A percentile compares a stretch with the other conserved stretches of the same genome.
Evolutionary conservation across 2,888 invertebrate species (phyloP).

Genomic region (Antitype chi): DNA sequence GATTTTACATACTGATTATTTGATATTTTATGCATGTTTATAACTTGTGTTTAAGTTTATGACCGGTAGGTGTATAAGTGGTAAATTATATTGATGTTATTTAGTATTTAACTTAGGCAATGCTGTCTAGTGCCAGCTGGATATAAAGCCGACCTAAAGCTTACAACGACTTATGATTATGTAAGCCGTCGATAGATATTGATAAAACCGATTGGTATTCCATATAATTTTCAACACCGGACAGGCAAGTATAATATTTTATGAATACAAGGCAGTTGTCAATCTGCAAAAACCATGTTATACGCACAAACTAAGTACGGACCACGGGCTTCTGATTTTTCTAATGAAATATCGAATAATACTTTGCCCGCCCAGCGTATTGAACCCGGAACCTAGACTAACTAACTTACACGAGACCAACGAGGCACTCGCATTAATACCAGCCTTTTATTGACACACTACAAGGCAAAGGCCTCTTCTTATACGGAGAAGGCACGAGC

Average conservation of each 20-base stretch:
- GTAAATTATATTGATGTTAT: constrained; percentile 19
- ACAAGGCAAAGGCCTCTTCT: background rate
- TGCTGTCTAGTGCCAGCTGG: background rate
- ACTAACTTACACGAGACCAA: background rate
- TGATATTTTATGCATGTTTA: constrained; percentile 47
- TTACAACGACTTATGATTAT: background rate
- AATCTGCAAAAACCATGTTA: background rate
- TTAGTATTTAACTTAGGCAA: constrained; percentile 15
- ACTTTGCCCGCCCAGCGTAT: background rate
- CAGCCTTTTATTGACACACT: background rate
- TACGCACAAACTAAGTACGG: background rate
- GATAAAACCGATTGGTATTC: background rate
- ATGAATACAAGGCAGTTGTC: background rate
- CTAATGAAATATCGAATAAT: background rate
- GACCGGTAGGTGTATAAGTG: constrained; percentile 2
- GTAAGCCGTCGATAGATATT: background rate
- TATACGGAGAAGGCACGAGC: background rate
- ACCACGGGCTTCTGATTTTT: background rate
- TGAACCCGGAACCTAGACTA: no score
- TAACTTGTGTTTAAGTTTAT: constrained; percentile 22
- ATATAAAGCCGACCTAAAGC: background rate
- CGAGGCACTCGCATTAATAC: background rate
- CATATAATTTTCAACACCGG: background rate
- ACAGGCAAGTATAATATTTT: background rate
- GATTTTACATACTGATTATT: constrained; percentile 39